Percentiles rank a stretch among this genome's conserved stretches.
These are phyloP conservation scores for Vulpes vulpes DNA, from an alignment of 2,113 vertebrate species.

Conservation along the genomic window DNA sequence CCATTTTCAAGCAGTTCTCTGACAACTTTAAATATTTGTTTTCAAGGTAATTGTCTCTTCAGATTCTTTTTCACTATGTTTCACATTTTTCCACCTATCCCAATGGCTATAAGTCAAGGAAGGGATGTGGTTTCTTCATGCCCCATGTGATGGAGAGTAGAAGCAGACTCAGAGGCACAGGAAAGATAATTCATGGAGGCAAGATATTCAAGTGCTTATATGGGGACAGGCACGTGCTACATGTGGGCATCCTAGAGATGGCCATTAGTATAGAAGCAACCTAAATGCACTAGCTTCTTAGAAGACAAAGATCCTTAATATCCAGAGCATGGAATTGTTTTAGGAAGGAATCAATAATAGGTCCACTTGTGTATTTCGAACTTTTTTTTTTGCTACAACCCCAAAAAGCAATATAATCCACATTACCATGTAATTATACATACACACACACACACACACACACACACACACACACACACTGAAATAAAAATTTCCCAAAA, in stretches of 20 bases:
- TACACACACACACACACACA: not conserved
- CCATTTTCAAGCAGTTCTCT: not conserved
- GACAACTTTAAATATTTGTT: slow-evolving; percentile 29
- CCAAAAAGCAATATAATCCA: slow-evolving; percentile 2
- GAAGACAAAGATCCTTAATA: not conserved
- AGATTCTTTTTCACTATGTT: not conserved
- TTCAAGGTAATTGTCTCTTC: not conserved
- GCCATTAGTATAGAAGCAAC: not conserved
- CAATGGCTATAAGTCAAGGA: not conserved
- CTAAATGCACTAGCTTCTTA: slow-evolving; percentile 18
- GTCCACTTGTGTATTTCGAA: not conserved
- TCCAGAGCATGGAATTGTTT: not conserved
- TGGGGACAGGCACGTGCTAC: not conserved
- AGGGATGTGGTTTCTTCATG: not conserved
- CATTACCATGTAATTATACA: slow-evolving; percentile 11
- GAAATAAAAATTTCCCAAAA: slow-evolving; percentile 35
- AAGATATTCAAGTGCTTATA: not conserved
- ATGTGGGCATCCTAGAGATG: not conserved
- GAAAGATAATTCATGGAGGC: not conserved
- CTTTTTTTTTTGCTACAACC: not conserved
- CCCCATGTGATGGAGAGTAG: not conserved
- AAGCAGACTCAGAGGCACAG: not conserved
- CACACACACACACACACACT: no score
- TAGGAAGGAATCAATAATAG: slow-evolving; percentile 12
- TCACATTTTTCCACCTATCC: not conserved